Conservation (phyloP, 2,797 vertebrate genomes). For the Chelidonichthys spinosus region DNA sequence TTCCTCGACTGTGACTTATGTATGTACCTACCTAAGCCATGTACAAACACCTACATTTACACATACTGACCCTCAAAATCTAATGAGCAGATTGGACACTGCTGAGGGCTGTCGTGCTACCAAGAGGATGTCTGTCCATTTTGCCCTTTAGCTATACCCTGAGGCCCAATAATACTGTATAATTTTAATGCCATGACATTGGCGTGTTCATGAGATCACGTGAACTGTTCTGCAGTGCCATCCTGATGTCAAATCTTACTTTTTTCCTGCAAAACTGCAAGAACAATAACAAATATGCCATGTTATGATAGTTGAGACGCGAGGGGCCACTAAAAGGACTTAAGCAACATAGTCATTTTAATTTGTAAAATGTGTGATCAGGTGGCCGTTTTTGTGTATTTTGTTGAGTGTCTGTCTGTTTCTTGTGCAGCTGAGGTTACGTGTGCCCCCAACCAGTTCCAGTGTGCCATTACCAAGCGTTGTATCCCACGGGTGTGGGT, state of each 20-base stretch:
- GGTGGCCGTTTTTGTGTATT: constrained; percentile 4
- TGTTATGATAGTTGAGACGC: background rate
- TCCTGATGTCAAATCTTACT: constrained; percentile 50
- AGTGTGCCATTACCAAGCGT: constrained; percentile 97
- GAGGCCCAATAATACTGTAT: constrained; percentile 45
- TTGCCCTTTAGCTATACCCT: constrained; percentile 41
- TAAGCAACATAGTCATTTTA: background rate
- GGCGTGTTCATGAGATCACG: constrained; percentile 41
- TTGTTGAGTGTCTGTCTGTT: constrained; percentile 15
- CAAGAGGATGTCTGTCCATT: constrained; percentile 36
- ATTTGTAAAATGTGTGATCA: constrained; percentile 7
- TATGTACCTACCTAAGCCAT: background rate
- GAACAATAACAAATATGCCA: constrained; percentile 13
- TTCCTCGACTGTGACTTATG: background rate
- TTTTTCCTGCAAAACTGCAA: constrained; percentile 26
- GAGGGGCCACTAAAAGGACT: background rate
- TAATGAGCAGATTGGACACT: constrained; percentile 38
- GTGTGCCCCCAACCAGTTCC: constrained; percentile 99
- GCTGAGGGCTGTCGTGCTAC: constrained; percentile 21
- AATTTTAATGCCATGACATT: constrained; percentile 62
- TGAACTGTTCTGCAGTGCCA: constrained; percentile 20
- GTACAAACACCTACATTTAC: constrained; percentile 3
- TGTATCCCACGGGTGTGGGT: constrained; percentile 99
- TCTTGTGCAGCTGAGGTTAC: constrained; percentile 91
- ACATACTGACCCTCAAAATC: constrained; percentile 18